Conservation (phyloP, 2,888 invertebrate genomes). For the Drosophila basisetae region DNA sequence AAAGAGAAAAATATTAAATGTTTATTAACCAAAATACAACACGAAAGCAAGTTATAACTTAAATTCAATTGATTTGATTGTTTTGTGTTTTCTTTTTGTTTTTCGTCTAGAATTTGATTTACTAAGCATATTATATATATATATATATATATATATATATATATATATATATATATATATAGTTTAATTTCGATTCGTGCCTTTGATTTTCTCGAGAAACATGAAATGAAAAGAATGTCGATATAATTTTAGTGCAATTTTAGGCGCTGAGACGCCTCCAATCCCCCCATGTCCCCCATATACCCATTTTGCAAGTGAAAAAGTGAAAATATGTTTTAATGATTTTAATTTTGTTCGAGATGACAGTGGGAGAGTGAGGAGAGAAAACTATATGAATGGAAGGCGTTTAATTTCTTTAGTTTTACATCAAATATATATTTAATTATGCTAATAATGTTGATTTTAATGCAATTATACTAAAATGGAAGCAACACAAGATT, state of each 20-base stretch:
- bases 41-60: constrained; percentile 32
- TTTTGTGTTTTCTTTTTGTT: constrained; percentile 42
- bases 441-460: constrained; percentile 72
- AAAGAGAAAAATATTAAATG: constrained; percentile 42
- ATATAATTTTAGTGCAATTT: constrained; percentile 71
- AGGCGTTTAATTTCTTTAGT: constrained; percentile 63
- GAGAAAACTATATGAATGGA: constrained; percentile 28
- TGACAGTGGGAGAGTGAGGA: constrained; percentile 15
- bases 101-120: constrained; percentile 28
- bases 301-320: constrained; percentile 59
- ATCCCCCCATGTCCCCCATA: not conserved
- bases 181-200: constrained; percentile 41
- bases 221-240: constrained; percentile 67
- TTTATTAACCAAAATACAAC: constrained; percentile 37
- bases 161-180: constrained; percentile 12
- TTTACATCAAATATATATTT: constrained; percentile 58
- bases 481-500: constrained; percentile 70
- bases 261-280: constrained; percentile 21
- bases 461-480: constrained; percentile 75
- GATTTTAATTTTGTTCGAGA: constrained; percentile 47
- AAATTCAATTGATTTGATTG: constrained; percentile 31
- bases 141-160: not conserved
- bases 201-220: constrained; percentile 48
- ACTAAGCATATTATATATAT: not conserved
- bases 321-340: constrained; percentile 39